Base-by-base conservation (phyloP, 1,140 invertebrate genomes). In the Dufourea novaeangliae region DNA sequence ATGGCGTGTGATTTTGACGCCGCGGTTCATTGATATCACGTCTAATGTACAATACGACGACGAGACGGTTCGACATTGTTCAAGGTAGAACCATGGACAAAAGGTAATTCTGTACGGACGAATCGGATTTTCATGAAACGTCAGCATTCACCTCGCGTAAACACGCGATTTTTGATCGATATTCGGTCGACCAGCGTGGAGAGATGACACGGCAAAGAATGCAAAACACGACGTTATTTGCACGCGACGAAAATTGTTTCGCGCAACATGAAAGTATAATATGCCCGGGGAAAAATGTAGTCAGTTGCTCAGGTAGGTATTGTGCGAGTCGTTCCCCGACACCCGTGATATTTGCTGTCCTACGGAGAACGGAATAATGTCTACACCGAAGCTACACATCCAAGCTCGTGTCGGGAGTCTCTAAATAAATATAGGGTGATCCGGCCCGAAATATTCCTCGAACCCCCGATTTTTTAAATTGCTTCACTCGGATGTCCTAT, bases 181-280 rank as follows among this genome's bases (percentile, higher is more conserved):
- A 59, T 32, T 11, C 56, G 62, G n/a, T n/a, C n/a, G n/a, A n/a
- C 25, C 22, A 14, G 34, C 56, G 37, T 62, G 57, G 27, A 54
- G 41, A 56, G 37, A 20, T 67, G 44, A 46, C 29, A 22, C 56
- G 74, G 62, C 20, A 50, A 68, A 14, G 29, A 83, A 83, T 75
- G 72, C 54, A 74, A 75, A 67, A 56, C 67, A 34, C 5, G 17
- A 2, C 4, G 69, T 29, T 66, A 70, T 66, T 79, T 74, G 54
- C 52, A n/a, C 44, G 56, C 8, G 39, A 44, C 44, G 54, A 74
- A n/a, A 70, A 78, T 44, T 79, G 70, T 79, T 67, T 44, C 61
- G 25, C 27, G 46, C 63, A 41, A 78, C 44, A 79, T 70, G 76
- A 79, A 83, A 84, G 67, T 83, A 76, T 56, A 62, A 72, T 72